These are phyloP conservation scores for Polypedilum vanderplanki DNA, from an alignment of 1,140 invertebrate species.

Conservation along the genomic window DNA sequence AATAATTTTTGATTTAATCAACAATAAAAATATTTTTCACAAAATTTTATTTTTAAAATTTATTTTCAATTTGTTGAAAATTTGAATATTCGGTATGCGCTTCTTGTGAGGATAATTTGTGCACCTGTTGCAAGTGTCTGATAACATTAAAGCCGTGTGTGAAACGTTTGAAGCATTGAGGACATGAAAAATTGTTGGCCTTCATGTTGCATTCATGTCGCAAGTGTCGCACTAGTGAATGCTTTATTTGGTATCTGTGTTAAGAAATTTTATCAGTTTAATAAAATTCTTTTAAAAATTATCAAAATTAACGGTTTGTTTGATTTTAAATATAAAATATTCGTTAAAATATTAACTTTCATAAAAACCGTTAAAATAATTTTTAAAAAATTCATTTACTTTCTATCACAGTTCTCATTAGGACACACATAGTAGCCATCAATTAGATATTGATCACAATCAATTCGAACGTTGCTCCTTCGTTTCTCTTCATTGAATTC, in stretches of 20 bases:
- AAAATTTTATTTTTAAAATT: background rate
- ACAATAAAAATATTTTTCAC: background rate
- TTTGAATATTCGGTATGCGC: background rate
- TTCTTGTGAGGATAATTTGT: background rate
- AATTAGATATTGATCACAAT: background rate
- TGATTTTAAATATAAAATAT: background rate
- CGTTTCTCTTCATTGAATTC: too few species aligned
- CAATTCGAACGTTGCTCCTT: too few species aligned
- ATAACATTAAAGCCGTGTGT: background rate
- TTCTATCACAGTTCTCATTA: slow-evolving; percentile 24
- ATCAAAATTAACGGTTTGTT: too few species aligned
- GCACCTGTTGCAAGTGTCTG: background rate
- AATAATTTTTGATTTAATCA: background rate
- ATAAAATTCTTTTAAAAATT: too few species aligned
- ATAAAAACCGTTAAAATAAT: background rate
- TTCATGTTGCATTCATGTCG: background rate
- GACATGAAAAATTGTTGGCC: background rate
- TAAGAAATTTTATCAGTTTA: background rate
- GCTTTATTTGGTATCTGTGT: slow-evolving; percentile 10
- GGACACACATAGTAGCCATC: background rate
- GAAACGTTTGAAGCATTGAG: background rate
- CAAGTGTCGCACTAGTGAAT: slow-evolving; percentile 11
- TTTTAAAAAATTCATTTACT: background rate
- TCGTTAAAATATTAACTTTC: background rate
- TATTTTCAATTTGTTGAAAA: background rate